phyloP scores from a whole-genome alignment of 2,888 invertebrate genomes.

The Gastracanthus pulcherrimus region DNA sequence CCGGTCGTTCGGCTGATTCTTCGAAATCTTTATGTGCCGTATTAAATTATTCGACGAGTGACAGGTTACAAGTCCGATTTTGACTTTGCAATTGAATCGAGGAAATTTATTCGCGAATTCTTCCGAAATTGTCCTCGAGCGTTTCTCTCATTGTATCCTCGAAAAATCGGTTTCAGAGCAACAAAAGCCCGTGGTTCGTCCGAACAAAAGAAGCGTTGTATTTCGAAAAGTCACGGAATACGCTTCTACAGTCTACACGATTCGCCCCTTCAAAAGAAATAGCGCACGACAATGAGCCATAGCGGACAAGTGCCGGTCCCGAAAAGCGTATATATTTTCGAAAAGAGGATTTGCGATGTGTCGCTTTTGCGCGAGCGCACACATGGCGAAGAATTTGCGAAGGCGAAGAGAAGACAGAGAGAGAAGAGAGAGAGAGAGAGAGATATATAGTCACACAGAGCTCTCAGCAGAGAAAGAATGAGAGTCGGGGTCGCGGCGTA shows the following conservation, averaged over 20 bases:
- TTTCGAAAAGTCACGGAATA: background rate
- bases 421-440: background rate
- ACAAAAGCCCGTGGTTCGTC: background rate
- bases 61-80: background rate
- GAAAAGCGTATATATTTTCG: conserved; percentile 10
- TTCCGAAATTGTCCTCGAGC: background rate
- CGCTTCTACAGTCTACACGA: background rate
- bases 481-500: conserved; percentile 34
- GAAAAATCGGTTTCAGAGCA: background rate
- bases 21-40: conserved; percentile 1
- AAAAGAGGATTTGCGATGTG: conserved; percentile 5
- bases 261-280: conserved; percentile 5
- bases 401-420: background rate
- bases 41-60: conserved; percentile 6
- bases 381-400: conserved; percentile 17
- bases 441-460: too few species aligned
- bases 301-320: background rate
- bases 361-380: background rate
- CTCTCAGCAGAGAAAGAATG: background rate
- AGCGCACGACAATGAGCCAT: background rate
- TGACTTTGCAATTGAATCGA: background rate
- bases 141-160: background rate
- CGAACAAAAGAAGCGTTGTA: too few species aligned
- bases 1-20: background rate
- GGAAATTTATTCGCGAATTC: background rate